Evolutionary conservation across 2,888 invertebrate species (phyloP), one percentile per base, ranked within the genome.

Genomic region (Pristionchus japonicus): DNA sequence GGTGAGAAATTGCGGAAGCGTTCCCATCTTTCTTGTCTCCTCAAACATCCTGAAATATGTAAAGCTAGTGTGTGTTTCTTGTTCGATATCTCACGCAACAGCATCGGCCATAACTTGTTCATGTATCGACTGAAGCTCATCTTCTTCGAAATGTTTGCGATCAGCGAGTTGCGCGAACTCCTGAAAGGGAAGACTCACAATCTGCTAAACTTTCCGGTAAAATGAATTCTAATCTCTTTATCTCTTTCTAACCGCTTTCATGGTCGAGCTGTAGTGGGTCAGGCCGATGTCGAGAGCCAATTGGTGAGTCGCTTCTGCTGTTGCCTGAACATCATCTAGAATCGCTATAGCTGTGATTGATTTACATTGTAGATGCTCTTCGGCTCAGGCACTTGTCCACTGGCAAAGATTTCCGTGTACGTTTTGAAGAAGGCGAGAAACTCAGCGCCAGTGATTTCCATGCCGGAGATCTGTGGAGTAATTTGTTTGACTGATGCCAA

Each of bases 351-450:
- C 11, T 43, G n/a, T n/a, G 11, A 70, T 23, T 34, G 31, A 23
- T 31, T 34, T 23, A 77, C 77, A 20, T 77, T n/a, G 11, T 40
- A 40, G 20, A 77, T 43, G 27, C 40, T 77, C 31, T 77, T 77
- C 20, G 77, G 77, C 43, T 77, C 77, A 20, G 77, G 77, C 23
- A 77, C 77, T n/a, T 77, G 15, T 77, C 77, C 77, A 23, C 77
- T 77, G 1, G 77, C 77, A 9, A 77, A 77, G n/a, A 77, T 9
- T n/a, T 43, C 43, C 7, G n/a, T 9, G 23, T 77, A 77, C n/a
- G 77, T 40, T 9, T 77, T 40, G 77, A 77, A 77, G 23, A 17
- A 77, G 3, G 15, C 37, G 9, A 77, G 77, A 13, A 77, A 77
- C 20, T 77, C 77, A 0, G 77, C 77, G n/a, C 77, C 77, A 4